Evolutionary conservation across 92 coral and sea anemone genomes (phyloP).

Genomic region (Metridium senile): DNA sequence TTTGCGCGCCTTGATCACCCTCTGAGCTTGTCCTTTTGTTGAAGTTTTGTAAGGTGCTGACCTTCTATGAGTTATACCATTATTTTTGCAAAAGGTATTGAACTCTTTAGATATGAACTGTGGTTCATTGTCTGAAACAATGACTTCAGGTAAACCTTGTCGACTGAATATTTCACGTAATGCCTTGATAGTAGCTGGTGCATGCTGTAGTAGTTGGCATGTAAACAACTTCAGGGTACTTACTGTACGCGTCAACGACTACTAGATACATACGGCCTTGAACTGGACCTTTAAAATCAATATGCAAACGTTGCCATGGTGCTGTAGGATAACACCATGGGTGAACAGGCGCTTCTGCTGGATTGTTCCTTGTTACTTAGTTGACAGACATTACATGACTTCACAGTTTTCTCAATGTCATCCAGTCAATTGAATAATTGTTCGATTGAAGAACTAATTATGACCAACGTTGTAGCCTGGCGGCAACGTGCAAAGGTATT

Average conservation of each 20-base stretch:
- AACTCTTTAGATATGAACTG: conserved; percentile 55
- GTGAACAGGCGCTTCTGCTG: conserved; percentile 48
- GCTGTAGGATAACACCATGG: conserved; percentile 55
- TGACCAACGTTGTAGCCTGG: conserved; percentile 69
- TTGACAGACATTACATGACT: conserved; percentile 52
- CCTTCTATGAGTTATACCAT: conserved; percentile 44
- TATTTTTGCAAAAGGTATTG: conserved; percentile 43
- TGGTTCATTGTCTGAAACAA: conserved; percentile 58
- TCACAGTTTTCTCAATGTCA: conserved; percentile 44
- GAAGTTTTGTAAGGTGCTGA: conserved; percentile 50
- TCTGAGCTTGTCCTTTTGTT: conserved; percentile 60
- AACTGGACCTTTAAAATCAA: conserved; percentile 63
- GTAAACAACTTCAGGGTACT: conserved; percentile 59
- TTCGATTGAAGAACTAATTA: conserved; percentile 59
- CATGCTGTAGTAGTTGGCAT: conserved; percentile 57
- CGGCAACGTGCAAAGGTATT: conserved; percentile 48
- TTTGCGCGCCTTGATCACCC: conserved; percentile 49
- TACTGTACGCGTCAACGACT: conserved; percentile 57
- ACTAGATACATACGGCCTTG: conserved; percentile 41
- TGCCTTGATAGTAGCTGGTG: conserved; percentile 36
- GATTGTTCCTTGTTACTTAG: conserved; percentile 35
- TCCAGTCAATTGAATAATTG: conserved; percentile 56
- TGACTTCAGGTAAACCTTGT: conserved; percentile 55
- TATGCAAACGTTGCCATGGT: conserved; percentile 61
- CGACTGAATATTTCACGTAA: conserved; percentile 51